Base-by-base conservation (phyloP, 2,113 vertebrate genomes). In the Guaruba guarouba region DNA sequence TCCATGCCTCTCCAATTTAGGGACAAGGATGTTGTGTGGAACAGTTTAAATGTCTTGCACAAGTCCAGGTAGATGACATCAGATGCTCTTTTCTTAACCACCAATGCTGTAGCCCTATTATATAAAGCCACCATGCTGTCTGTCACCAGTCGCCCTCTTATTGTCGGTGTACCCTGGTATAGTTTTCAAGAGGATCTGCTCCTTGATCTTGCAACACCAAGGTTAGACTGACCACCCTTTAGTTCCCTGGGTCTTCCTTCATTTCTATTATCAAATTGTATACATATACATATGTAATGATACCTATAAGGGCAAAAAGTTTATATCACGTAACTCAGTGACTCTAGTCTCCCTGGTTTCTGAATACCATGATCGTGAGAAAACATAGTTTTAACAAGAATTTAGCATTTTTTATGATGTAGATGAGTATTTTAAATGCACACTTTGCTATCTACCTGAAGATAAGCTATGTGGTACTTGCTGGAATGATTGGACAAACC, bases 351-450 rank as follows among this genome's bases (percentile, higher is more conserved):
- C 23, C 31, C 61, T 44, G 14, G 57, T n/a, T 1, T 0, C 55
- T 31, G 70, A 54, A 54, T 11, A 24, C 5, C n/a, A 0, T 0
- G 12, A 5, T 13, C 31, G 3, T 0, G 7, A 55, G 5, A 88
- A 79, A 80, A 62, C 1, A 4, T 6, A 2, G 9, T 73, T 92
- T 88, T 39, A 63, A 48, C 63, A 39, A 28, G 59, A 74, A 7
- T 18, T 57, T 48, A 41, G 41, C 43, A 5, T 12, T 27, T 71
- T 48, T 37, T 31, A 1, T 37, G 52, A 63, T n/a, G 43, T 14
- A 64, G 70, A 18, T 19, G 46, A 41, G 37, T 6, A 4, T 13
- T 46, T 37, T 52, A 31, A 10, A 22, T 3, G 28, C 6, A 4
- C 6, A 48, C 54, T 61, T 23, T 66, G 75, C 76, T 37, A 0